A percentile compares a stretch with the other conserved stretches of the same genome.
These are phyloP conservation scores for Lithophane ornitopus DNA, from an alignment of 2,888 invertebrate genomes.

Conservation along the genomic window DNA sequence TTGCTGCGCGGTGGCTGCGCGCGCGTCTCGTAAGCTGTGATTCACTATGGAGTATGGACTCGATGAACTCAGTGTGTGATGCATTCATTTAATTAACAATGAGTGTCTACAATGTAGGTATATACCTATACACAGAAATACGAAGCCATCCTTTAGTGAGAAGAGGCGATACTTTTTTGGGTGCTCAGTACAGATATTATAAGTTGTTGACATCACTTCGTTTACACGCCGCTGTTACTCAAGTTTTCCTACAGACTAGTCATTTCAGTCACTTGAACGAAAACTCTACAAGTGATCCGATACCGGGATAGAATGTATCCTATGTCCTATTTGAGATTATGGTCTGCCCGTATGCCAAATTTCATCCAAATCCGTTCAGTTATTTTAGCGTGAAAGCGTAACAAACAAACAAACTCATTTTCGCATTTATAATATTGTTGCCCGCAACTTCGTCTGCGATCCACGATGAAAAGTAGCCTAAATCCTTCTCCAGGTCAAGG, in stretches of 20 bases:
- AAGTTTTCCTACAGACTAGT: background rate
- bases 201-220: background rate
- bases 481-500: too few species aligned
- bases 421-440: too few species aligned
- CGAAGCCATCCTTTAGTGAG: background rate
- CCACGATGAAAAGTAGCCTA: too few species aligned
- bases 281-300: too few species aligned
- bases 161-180: background rate
- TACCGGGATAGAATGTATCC: too few species aligned
- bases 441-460: too few species aligned
- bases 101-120: background rate
- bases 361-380: too few species aligned
- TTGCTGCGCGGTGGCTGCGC: conserved; percentile 70
- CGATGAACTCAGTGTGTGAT: conserved; percentile 55
- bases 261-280: background rate
- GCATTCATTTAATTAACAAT: conserved; percentile 46
- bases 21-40: conserved; percentile 66
- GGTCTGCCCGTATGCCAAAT: too few species aligned
- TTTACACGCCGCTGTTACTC: background rate
- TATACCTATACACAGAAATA: background rate
- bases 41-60: conserved; percentile 66
- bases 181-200: background rate
- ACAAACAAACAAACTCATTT: too few species aligned
- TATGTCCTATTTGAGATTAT: too few species aligned
- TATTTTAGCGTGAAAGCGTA: too few species aligned